Percentiles rank a stretch among this genome's conserved stretches.
Conservation (phyloP, 2,888 invertebrate species). For the Autographa gamma region DNA sequence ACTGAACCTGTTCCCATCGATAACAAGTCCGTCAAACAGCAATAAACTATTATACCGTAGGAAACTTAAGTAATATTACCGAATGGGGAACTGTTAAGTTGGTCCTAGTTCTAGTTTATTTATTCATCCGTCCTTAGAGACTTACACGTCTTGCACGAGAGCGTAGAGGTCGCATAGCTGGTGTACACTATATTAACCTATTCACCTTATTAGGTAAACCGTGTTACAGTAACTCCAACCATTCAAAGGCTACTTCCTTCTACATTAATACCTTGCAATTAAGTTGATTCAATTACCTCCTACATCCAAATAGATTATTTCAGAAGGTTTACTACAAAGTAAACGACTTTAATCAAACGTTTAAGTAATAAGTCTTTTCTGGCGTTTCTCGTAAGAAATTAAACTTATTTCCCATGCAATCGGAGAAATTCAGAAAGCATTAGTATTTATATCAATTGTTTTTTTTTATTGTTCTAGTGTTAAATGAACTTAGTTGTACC, state of each 20-base stretch:
- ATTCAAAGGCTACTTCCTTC: conserved; percentile 31
- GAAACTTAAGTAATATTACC: neutral
- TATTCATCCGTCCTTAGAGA: conserved; percentile 1
- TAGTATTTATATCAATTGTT: too few relatives aligned
- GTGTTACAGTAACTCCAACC: neutral
- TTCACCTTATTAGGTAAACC: conserved; percentile 29
- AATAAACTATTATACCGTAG: conserved; percentile 1
- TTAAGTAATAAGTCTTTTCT: neutral
- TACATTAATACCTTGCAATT: conserved; percentile 35
- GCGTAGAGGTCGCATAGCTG: conserved; percentile 9
- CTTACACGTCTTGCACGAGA: neutral
- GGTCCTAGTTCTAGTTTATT: neutral
- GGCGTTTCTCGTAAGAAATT: neutral
- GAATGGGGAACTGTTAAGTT: conserved; percentile 1
- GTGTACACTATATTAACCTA: conserved; percentile 13
- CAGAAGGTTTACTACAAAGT: conserved; percentile 15
- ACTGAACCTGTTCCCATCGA: neutral
- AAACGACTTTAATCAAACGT: too few relatives aligned
- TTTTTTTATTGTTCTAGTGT: too few relatives aligned
- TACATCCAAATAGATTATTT: neutral
- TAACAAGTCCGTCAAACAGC: neutral
- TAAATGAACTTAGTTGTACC: too few relatives aligned
- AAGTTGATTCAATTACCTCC: conserved; percentile 29
- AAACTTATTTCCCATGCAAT: too few relatives aligned
- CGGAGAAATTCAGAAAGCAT: too few relatives aligned